These are phyloP conservation scores for Melolontha melolontha DNA, from an alignment of 2,888 invertebrate species.

Conservation along the genomic window DNA sequence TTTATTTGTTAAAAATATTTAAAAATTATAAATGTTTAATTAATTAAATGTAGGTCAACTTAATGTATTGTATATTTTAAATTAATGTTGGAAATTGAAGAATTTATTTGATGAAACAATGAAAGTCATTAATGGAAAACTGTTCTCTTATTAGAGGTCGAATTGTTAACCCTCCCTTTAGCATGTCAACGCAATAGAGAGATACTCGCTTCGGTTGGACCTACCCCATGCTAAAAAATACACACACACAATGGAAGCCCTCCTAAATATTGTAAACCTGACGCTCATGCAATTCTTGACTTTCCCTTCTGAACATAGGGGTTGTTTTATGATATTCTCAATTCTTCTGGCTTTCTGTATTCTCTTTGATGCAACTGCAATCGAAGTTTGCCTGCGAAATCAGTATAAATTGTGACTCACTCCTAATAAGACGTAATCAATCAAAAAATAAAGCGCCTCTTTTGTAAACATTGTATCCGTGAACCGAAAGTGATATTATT, in stretches of 20 bases:
- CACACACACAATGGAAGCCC: slow-evolving; percentile 47
- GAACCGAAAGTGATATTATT: neutral
- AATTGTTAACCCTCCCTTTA: slow-evolving; percentile 5
- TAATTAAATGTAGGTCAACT: no score
- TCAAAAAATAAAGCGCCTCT: slow-evolving; percentile 41
- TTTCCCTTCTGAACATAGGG: slow-evolving; percentile 45
- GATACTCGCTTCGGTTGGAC: neutral
- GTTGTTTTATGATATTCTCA: slow-evolving; percentile 46
- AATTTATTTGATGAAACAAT: no score
- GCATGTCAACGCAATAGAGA: slow-evolving; percentile 11
- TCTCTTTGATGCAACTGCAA: slow-evolving; percentile 58
- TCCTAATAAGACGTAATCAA: slow-evolving; percentile 55
- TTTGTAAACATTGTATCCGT: neutral
- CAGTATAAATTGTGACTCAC: slow-evolving; percentile 60
- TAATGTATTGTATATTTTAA: no score
- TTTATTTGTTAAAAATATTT: no score
- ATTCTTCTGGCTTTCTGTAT: slow-evolving; percentile 58
- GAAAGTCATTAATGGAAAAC: no score
- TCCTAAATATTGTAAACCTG: slow-evolving; percentile 58
- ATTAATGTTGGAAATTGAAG: no score
- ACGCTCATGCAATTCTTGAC: slow-evolving; percentile 54
- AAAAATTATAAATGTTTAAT: no score
- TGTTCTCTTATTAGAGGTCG: no score
- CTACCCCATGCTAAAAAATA: slow-evolving; percentile 39
- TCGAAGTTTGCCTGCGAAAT: slow-evolving; percentile 55